Evolutionary conservation across 2,888 invertebrate species (phyloP), one percentile per base, ranked within the genome.

Genomic region (Coelopa pilipes): DNA sequence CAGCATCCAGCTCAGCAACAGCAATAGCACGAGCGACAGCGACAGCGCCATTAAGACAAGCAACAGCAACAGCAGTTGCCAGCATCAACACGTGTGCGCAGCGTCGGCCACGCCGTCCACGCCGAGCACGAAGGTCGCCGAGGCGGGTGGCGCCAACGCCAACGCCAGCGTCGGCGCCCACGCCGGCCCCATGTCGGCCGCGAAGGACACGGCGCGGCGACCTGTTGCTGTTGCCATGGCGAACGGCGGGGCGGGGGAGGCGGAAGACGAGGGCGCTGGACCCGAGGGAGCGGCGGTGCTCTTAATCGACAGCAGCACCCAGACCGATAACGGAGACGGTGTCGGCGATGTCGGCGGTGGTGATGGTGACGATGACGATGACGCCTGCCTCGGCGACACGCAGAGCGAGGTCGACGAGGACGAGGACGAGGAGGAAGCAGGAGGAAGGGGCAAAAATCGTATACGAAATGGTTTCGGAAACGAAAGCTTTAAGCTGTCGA

Each of bases 241-340:
- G 34, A 50, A 75, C 19, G 66, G 63, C 24, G 62, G 45, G 46
- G 59, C 7, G 59, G 46, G 47, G n/a, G 34, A 60, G n/a, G 34
- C 15, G n/a, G 45, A 60, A 74, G 67, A 19, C 10, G 55, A 49
- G 19, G 34, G 69, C 45, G 65, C 34, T n/a, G 19, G 24, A 11
- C 13, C 15, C 17, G 67, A 63, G 46, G 45, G 13, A 19, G 70
- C 50, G 55, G 70, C 19, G 46, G 70, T 76, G 17, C 72, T 79
- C 73, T 78, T 83, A 73, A 81, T 82, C 73, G 84, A 83, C 75
- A 82, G 78, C 68, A 81, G 83, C 55, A 81, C 83, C 7, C 80
- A 81, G 75, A 82, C 82, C 45, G 83, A 81, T 49, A 75, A 76
- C 60, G 76, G 75, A 70, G 66, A 46, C n/a, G n/a, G n/a, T n/a